Base-by-base conservation (phyloP, 2,888 invertebrate genomes). In the Timandra comae region DNA sequence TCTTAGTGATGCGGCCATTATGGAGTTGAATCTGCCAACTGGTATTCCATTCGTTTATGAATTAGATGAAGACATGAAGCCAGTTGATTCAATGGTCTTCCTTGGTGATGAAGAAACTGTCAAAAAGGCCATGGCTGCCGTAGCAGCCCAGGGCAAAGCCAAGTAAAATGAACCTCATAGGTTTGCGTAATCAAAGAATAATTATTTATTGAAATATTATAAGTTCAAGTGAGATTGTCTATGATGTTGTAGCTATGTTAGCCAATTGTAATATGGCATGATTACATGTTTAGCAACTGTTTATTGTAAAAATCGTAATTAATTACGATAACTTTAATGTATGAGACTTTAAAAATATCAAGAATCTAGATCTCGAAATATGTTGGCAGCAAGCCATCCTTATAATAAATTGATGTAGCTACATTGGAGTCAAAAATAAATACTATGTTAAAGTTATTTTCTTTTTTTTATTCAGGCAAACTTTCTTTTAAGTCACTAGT, bases 11-110 rank as follows among this genome's bases (percentile, higher is more conserved):
- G 90, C 90, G 22, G 88, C 89, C 35, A 93, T 94, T 29, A 92
- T 92, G 89, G 88, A 88, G 39, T 75, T 93, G 33, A 94, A 94
- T 69, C 84, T 94, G 33, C 93, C 93, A 1, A 93, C 93, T 40
- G 93, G 93, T 36, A 93, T 94, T 61, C 94, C 93, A 28, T 93
- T 93, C 56, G 90, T 92, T 0, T 94, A 93, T 55, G 91, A 93
- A 54, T 80, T 93, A 48, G 91, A 93, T 63, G 90, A 89, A 38
- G 70, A 89, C 53, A 79, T 93, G 66, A 89, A 90, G 46, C 91
- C 92, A 0, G 86, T 91, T 0, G 90, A 90, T 23, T 90, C 91
- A 12, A 89, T 92, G 88, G 87, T 90, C 51, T 93, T 93, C 77
- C 86, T 94, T 29, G 93, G 93, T 0, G 97, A 93, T 56, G 90